Evolutionary conservation across 1,140 invertebrate species (phyloP), one percentile per base, ranked within the genome.

Genomic region (Ooceraea biroi): DNA sequence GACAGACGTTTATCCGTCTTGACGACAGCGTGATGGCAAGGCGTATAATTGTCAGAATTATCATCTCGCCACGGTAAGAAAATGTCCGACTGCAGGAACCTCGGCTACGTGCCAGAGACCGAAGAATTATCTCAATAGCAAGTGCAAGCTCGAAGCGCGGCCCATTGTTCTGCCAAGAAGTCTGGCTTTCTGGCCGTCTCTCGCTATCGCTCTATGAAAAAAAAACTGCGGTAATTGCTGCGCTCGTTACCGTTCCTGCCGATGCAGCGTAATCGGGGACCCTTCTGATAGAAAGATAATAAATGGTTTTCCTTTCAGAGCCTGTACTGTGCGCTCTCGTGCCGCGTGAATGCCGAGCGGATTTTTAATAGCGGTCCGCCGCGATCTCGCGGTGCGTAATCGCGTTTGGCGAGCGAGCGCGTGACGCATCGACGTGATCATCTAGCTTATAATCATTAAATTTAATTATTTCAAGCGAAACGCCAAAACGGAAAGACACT

Each of bases 231-330:
- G 88, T 89, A 89, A 89, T 89, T 89, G 88, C 88, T 69, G 88
- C 73, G 87, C 88, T 89, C 88, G 88, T 89, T 89, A 89, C 88
- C 88, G 87, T 87, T 86, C 85, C 88, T 86, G 82, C 88, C 88
- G 87, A 89, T 89, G 85, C 88, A 73, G 68, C 71, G 85, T 85
- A 78, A 89, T 89, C 88, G 87, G 82, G 87, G 74, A 89, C 88
- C 87, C 85, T 87, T 82, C 85, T 87, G 88, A 89, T 87, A 89
- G 88, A 88, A 83, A 89, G 87, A 89, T 89, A 89, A 87, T 89
- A 89, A 89, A 85, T 89, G 88, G 87, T 89, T 89, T 89, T 89
- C 87, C 88, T 89, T 89, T 89, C 84, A 80, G 46, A 77, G 87
- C 80, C 57, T 58, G 36, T 7, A 74, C 80, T 74, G 87, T 86